These are phyloP conservation scores for Scrobipalpa costella DNA, from an alignment of 2,888 invertebrate species.

Conservation along the genomic window DNA sequence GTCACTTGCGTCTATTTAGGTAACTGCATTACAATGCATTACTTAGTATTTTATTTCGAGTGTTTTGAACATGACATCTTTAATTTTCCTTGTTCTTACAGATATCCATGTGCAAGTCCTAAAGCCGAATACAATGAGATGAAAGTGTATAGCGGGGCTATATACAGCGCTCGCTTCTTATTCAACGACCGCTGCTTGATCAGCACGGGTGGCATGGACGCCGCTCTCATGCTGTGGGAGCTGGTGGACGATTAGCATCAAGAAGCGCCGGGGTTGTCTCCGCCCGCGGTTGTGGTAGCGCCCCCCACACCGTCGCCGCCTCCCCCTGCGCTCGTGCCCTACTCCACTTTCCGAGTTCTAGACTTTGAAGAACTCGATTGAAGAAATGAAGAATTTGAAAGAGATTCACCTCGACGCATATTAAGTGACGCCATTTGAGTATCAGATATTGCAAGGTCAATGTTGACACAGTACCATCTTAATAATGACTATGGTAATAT, in stretches of 20 bases:
- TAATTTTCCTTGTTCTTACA: slow-evolving; percentile 46
- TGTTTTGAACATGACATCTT: not conserved
- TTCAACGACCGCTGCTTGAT: slow-evolving; percentile 93
- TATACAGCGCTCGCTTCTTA: slow-evolving; percentile 90
- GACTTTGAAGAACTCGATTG: slow-evolving; percentile 72
- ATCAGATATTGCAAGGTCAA: not conserved
- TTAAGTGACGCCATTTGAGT: not conserved
- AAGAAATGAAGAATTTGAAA: slow-evolving; percentile 36
- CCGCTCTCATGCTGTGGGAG: slow-evolving; percentile 95
- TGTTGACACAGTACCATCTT: too few species aligned
- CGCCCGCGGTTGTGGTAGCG: slow-evolving; percentile 65
- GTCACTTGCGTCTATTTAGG: slow-evolving; percentile 92
- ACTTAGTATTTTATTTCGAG: not conserved
- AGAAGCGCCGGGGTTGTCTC: slow-evolving; percentile 56
- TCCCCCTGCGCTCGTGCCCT: slow-evolving; percentile 50
- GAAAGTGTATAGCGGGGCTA: slow-evolving; percentile 92
- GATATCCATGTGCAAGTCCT: slow-evolving; percentile 92
- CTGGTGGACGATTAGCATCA: slow-evolving; percentile 87
- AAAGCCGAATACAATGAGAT: slow-evolving; percentile 94
- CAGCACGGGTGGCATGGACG: slow-evolving; percentile 93
- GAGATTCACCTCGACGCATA: slow-evolving; percentile 17
- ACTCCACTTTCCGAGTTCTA: slow-evolving; percentile 64
- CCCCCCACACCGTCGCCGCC: slow-evolving; percentile 71
- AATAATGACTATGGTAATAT: not conserved
- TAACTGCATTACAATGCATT: slow-evolving; percentile 49